Evolutionary conservation across 2,797 vertebrate species (phyloP).

Genomic region (Cossypha niveicapilla): DNA sequence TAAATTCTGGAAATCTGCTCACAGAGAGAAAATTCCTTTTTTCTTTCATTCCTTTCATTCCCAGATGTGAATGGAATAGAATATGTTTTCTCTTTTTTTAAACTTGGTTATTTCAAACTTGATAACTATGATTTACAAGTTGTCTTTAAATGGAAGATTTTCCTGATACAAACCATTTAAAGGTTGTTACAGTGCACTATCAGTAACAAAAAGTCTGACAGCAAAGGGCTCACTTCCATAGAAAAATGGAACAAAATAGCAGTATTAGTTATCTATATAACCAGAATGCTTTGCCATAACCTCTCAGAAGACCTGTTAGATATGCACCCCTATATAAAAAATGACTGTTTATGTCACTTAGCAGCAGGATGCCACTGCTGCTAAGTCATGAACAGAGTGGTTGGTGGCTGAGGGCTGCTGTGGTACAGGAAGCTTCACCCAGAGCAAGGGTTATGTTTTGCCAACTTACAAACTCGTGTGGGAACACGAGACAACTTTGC

Average conservation of each 20-base stretch:
- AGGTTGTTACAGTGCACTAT: not conserved
- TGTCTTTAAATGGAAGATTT: not conserved
- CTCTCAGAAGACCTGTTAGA: not conserved
- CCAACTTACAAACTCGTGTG: not conserved
- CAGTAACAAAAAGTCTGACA: not conserved
- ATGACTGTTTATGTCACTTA: not conserved
- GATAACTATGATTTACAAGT: not conserved
- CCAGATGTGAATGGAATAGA: not conserved
- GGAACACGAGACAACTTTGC: not conserved
- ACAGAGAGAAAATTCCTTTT: not conserved
- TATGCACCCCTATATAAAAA: not conserved
- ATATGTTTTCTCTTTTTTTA: not conserved
- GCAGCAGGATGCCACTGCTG: not conserved
- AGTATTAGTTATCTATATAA: not conserved
- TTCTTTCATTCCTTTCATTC: not conserved
- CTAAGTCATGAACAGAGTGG: not conserved
- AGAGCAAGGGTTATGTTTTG: not conserved
- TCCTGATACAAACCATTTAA: not conserved
- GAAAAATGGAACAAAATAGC: not conserved
- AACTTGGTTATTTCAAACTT: not conserved
- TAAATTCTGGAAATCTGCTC: not conserved
- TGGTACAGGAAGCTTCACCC: not conserved
- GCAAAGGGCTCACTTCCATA: not conserved
- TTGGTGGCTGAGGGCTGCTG: not conserved
- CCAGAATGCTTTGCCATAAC: not conserved